Evolutionary conservation across 2,113 vertebrate genomes (phyloP).

Genomic region (Podarcis cretensis): DNA sequence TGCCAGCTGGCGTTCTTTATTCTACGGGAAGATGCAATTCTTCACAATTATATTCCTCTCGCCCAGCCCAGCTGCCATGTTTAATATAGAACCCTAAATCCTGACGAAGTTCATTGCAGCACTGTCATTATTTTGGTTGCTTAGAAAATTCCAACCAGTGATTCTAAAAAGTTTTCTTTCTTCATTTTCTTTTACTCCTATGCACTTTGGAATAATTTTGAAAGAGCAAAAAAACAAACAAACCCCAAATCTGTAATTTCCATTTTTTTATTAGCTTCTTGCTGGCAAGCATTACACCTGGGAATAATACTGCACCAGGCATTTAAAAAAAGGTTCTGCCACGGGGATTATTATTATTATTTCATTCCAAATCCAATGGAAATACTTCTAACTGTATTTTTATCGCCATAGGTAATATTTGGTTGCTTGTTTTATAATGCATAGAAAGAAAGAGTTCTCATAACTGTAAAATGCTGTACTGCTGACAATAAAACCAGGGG

Average conservation of each 20-base stretch:
- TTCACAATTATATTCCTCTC: neutral
- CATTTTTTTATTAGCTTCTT: slow-evolving; percentile 78
- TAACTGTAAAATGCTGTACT: slow-evolving; percentile 78
- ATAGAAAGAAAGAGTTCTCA: slow-evolving; percentile 80
- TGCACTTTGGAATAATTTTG: neutral
- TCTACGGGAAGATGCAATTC: too few species aligned
- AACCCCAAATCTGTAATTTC: slow-evolving; percentile 39
- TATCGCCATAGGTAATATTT: slow-evolving; percentile 82
- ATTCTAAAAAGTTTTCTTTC: neutral
- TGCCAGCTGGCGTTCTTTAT: neutral
- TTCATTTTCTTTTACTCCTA: neutral
- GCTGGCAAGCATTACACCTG: slow-evolving; percentile 80
- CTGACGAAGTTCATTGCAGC: neutral
- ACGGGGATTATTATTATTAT: slow-evolving; percentile 71
- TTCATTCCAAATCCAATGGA: slow-evolving; percentile 80
- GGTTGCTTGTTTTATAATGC: slow-evolving; percentile 83
- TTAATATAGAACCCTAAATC: neutral
- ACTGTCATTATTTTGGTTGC: neutral
- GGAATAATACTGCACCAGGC: slow-evolving; percentile 80
- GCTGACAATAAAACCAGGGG: slow-evolving; percentile 60
- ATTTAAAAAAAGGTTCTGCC: slow-evolving; percentile 77
- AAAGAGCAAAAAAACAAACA: slow-evolving; percentile 28
- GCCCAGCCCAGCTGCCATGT: neutral
- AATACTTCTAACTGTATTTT: slow-evolving; percentile 81
- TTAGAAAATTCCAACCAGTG: neutral